Percentiles rank a stretch among this genome's conserved stretches.
Evolutionary conservation across 2,113 vertebrate species (phyloP).

Genomic region (Atractosteus spatula): DNA sequence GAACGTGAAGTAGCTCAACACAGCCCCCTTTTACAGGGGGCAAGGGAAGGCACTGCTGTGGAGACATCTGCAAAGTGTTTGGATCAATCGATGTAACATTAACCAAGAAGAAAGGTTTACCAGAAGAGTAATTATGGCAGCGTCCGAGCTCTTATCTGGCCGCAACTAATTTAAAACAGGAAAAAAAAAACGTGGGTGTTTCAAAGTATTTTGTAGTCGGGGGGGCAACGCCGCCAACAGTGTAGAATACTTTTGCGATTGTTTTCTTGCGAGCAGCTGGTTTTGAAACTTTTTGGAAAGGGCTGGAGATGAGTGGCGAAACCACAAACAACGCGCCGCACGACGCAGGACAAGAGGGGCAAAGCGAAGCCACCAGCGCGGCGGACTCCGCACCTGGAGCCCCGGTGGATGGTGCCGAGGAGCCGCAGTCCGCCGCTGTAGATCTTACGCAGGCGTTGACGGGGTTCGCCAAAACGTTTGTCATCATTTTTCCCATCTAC

Average conservation of each 20-base stretch:
- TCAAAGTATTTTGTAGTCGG: too few relatives aligned
- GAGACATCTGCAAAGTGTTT: background rate
- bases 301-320: constrained; percentile 46
- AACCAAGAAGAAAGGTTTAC: background rate
- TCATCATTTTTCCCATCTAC: constrained; percentile 84
- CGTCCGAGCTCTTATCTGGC: background rate
- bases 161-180: background rate
- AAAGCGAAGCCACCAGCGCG: constrained; percentile 16
- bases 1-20: background rate
- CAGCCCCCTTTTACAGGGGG: background rate
- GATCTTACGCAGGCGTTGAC: constrained; percentile 77
- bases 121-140: constrained; percentile 8
- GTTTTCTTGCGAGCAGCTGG: background rate
- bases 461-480: constrained; percentile 84
- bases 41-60: background rate
- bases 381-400: constrained; percentile 1
- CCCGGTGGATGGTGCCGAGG: constrained; percentile 34
- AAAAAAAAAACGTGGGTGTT: background rate
- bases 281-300: constrained; percentile 38
- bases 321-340: constrained; percentile 35
- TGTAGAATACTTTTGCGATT: background rate
- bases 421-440: constrained; percentile 66
- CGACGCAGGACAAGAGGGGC: constrained; percentile 38
- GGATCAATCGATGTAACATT: background rate
- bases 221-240: background rate